A percentile compares a stretch with the other conserved stretches of the same genome.
Evolutionary conservation across 2,113 vertebrate genomes (phyloP).

Genomic region (Tamias sibiricus): DNA sequence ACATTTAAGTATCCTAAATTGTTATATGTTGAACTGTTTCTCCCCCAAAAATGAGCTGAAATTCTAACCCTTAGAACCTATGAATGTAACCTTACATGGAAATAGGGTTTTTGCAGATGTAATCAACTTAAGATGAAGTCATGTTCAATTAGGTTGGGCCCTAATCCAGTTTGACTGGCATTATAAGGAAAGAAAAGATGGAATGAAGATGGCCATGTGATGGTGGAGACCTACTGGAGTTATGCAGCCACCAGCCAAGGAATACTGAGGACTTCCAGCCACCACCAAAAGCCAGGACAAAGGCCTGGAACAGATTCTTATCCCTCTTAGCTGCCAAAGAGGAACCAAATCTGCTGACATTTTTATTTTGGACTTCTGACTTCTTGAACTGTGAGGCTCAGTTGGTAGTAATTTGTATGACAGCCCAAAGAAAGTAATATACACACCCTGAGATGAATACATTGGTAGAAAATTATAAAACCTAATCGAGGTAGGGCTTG

Average conservation of each 20-base stretch:
- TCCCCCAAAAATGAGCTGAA: not conserved
- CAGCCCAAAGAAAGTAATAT: not conserved
- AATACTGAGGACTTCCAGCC: not conserved
- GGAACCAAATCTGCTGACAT: not conserved
- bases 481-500: not conserved
- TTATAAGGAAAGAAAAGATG: not conserved
- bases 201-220: not conserved
- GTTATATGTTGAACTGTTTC: not conserved
- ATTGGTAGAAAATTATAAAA: slow-evolving; percentile 6
- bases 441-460: not conserved
- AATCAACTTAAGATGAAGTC: slow-evolving; percentile 6
- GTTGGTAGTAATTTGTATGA: not conserved
- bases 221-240: not conserved
- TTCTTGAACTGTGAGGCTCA: not conserved
- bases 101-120: not conserved
- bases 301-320: not conserved
- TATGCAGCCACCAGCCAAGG: not conserved
- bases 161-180: not conserved
- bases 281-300: not conserved
- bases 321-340: not conserved
- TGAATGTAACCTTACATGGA: not conserved
- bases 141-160: not conserved
- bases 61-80: not conserved
- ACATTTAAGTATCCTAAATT: not conserved
- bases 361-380: not conserved